These are phyloP conservation scores for Volucella zonaria DNA, from an alignment of 2,888 invertebrate genomes.

Conservation along the genomic window DNA sequence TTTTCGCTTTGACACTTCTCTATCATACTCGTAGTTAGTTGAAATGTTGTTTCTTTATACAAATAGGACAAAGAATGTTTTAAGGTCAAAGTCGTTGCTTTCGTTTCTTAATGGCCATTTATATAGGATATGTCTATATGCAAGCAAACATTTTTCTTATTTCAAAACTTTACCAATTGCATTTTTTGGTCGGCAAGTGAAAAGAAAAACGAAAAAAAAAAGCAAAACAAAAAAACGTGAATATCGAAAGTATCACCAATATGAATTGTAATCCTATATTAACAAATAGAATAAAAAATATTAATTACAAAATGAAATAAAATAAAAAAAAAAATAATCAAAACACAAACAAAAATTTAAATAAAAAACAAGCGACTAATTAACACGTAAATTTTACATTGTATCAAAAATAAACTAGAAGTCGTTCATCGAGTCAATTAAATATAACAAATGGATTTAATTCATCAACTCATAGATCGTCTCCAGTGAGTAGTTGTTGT, in stretches of 20 bases:
- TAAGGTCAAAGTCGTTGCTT: too few relatives aligned
- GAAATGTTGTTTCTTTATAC: too few relatives aligned
- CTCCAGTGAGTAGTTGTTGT: constrained; percentile 83
- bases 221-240: constrained; percentile 15
- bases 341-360: constrained; percentile 81
- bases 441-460: constrained; percentile 82
- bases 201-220: background rate
- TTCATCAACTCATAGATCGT: constrained; percentile 83
- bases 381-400: constrained; percentile 71
- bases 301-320: constrained; percentile 74
- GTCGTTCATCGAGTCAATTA: constrained; percentile 83
- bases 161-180: constrained; percentile 60
- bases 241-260: constrained; percentile 72
- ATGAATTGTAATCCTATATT: constrained; percentile 53
- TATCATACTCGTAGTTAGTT: too few relatives aligned
- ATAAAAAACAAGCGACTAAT: constrained; percentile 62
- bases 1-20: too few relatives aligned
- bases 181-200: background rate
- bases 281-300: constrained; percentile 50
- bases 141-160: background rate
- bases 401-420: constrained; percentile 78
- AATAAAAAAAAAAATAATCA: constrained; percentile 80
- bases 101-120: too few relatives aligned
- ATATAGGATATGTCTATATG: too few relatives aligned
- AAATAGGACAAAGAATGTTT: too few relatives aligned